phyloP scores from a whole-genome alignment of 2,113 vertebrate species.

The Ageneiosus marmoratus region DNA sequence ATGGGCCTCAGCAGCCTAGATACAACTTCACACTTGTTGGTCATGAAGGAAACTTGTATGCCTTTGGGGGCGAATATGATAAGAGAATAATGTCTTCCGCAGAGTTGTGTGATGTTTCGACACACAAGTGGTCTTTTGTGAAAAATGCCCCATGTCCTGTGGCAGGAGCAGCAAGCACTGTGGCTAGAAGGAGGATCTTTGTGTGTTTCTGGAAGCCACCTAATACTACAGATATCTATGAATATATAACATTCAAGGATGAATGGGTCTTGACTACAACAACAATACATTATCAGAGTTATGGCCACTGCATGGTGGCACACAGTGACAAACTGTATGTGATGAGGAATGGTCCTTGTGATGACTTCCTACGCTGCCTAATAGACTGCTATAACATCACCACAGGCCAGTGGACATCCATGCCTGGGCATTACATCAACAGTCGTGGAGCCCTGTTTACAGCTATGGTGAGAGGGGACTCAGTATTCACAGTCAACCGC shows the following conservation, averaged over 20 bases:
- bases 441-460: constrained; percentile 96
- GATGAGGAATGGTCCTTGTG: constrained; percentile 89
- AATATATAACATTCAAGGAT: constrained; percentile 74
- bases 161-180: constrained; percentile 78
- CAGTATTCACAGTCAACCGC: constrained; percentile 87
- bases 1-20: constrained; percentile 86
- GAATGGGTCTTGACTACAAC: constrained; percentile 79
- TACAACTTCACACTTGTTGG: constrained; percentile 83
- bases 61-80: constrained; percentile 84
- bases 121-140: constrained; percentile 78
- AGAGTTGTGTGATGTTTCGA: constrained; percentile 77
- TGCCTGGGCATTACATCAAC: constrained; percentile 88
- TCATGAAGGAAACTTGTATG: constrained; percentile 80
- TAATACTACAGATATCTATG: constrained; percentile 84
- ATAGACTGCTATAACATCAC: constrained; percentile 91
- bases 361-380: constrained; percentile 88
- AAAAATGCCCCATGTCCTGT: constrained; percentile 80
- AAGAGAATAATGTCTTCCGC: constrained; percentile 78
- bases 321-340: constrained; percentile 89
- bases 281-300: constrained; percentile 84
- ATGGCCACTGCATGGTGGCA: constrained; percentile 93
- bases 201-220: constrained; percentile 90
- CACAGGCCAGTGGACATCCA: constrained; percentile 84
- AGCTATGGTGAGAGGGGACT: constrained; percentile 80
- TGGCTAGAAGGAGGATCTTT: constrained; percentile 84